phyloP scores from a whole-genome alignment of 2,113 vertebrate genomes.

The Lathamus discolor region DNA sequence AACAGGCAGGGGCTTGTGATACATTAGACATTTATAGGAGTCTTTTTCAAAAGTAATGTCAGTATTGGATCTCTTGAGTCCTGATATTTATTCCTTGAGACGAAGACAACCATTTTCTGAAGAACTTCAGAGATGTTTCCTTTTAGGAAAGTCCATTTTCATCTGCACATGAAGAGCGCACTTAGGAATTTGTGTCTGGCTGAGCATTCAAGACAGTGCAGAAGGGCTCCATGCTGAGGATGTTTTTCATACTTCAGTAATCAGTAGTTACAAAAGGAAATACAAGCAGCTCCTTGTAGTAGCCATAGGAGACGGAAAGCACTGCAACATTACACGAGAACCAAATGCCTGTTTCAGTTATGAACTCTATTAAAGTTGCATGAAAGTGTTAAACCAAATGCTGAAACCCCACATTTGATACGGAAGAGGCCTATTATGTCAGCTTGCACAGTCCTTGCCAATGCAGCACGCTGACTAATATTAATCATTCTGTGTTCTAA shows the following conservation, averaged over 20 bases:
- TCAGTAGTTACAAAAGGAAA: background rate
- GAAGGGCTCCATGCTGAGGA: background rate
- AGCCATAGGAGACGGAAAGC: background rate
- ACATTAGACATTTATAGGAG: background rate
- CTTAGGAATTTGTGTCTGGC: background rate
- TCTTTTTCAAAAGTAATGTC: background rate
- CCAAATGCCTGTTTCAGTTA: background rate
- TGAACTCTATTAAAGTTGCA: background rate
- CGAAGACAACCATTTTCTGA: background rate
- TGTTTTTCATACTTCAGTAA: background rate
- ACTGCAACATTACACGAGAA: accelerated
- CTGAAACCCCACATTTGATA: background rate
- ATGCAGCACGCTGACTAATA: conserved; percentile 28
- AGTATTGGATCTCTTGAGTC: background rate
- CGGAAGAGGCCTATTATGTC: conserved; percentile 33
- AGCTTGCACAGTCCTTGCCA: conserved; percentile 49
- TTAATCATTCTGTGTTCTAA: conserved; percentile 50
- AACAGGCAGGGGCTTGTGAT: background rate
- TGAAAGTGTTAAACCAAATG: background rate
- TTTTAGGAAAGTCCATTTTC: background rate
- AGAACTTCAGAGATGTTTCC: background rate
- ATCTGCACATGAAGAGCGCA: background rate
- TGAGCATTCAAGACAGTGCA: background rate
- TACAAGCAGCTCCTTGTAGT: background rate
- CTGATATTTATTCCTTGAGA: background rate